Evolutionary conservation across 2,113 vertebrate genomes (phyloP).

Genomic region (Equus przewalskii): DNA sequence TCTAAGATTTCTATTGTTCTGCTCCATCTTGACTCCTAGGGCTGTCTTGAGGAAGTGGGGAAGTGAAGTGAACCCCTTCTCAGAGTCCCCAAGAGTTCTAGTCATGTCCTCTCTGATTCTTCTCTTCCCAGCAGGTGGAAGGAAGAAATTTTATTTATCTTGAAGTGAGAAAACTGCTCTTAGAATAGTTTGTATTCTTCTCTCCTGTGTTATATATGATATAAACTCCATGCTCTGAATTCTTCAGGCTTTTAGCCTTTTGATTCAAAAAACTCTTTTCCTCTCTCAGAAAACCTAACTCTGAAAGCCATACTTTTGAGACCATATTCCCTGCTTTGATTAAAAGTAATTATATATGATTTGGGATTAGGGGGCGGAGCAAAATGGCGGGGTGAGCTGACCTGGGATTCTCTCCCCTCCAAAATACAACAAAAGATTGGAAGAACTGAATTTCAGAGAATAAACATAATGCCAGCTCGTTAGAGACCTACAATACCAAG

Average conservation of each 20-base stretch:
- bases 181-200: neutral
- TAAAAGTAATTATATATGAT: slow-evolving; percentile 22
- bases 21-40: neutral
- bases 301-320: neutral
- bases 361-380: no score
- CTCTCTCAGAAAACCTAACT: neutral
- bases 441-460: no score
- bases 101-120: neutral
- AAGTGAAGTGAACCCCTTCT: neutral
- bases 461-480: no score
- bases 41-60: neutral
- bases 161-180: slow-evolving; percentile 18
- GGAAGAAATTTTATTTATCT: neutral
- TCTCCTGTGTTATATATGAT: neutral
- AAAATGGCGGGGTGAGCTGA: no score
- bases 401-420: no score
- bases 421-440: no score
- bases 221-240: neutral
- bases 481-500: no score
- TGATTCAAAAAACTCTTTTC: neutral
- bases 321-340: neutral
- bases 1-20: slow-evolving; percentile 16
- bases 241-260: neutral
- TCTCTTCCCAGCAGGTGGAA: neutral
- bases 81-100: neutral